Base-by-base conservation (phyloP, 2,113 vertebrate species). In the Muntiacus muntjak region DNA sequence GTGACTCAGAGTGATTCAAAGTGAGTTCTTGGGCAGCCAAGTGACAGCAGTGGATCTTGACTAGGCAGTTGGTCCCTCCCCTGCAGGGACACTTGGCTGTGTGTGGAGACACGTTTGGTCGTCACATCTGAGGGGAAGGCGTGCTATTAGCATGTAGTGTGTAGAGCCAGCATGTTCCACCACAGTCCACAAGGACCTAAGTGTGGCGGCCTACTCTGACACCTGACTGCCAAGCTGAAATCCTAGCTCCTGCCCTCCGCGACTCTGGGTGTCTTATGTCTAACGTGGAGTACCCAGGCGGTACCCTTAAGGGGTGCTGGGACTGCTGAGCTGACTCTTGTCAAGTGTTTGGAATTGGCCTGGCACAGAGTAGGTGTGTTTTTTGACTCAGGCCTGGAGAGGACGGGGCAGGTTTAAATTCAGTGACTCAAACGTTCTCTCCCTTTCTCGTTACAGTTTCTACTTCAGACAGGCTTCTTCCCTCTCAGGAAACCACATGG, bases 341-440 rank as follows among this genome's bases (percentile, higher is more conserved):
- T 21, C 19, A 82, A 28, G 64, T 76, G 52, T 84, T 91, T 55
- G 47, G 57, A 87, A 36, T 4, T 23, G 25, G 40, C 40, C 25
- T 30, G 10, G 84, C 33, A 21, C 17, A 3, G 0, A 40, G 8
- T 7, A 1, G 16, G 5, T 9, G n/a, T 33, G 40, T 40, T 43
- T 55, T 13, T 36, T 43, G 60, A 67, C 50, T 71, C 12, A 14
- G 7, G 30, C 43, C 9, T 9, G 21, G 36, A 86, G 50, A 58
- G 26, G 28, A 33, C 13, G 52, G 64, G 8, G 54, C 40, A 8
- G 64, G 55, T 43, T 16, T 54, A 14, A 47, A 25, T 33, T 26
- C 9, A 13, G 52, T 55, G 47, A 55, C 33, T 62, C 30, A 30
- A 21, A 36, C 10, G 2, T n/a, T 74, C 25, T 88, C 43, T 23